Evolutionary conservation across 2,113 vertebrate genomes (phyloP).

Genomic region (Uria aalge): DNA sequence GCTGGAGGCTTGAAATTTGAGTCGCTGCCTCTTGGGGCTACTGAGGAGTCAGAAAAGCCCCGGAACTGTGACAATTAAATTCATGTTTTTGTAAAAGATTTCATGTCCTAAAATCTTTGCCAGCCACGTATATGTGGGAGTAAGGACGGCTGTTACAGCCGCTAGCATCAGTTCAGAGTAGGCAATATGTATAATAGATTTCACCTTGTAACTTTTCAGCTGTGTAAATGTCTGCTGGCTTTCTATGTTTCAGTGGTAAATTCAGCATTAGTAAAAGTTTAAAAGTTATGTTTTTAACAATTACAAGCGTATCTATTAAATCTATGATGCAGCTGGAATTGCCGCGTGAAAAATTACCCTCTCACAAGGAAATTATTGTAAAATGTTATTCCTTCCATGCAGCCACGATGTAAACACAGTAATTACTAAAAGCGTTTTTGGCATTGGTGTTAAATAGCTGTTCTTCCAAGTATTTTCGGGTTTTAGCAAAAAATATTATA

Average conservation of each 20-base stretch:
- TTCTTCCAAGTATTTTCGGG: not conserved
- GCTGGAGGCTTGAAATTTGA: not conserved
- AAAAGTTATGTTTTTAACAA: not conserved
- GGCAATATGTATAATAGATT: not conserved
- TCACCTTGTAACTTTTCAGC: not conserved
- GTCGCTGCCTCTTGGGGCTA: not conserved
- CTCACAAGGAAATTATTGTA: not conserved
- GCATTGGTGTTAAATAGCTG: not conserved
- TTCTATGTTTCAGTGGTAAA: not conserved
- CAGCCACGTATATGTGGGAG: fast-evolving
- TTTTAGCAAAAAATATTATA: not conserved
- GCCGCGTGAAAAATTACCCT: not conserved
- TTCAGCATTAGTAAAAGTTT: not conserved
- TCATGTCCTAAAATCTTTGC: not conserved
- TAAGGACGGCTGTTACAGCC: not conserved
- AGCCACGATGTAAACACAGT: not conserved
- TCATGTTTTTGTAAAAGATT: not conserved
- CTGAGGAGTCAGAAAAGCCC: not conserved
- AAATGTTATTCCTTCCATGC: not conserved
- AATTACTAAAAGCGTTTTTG: not conserved
- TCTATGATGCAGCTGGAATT: not conserved
- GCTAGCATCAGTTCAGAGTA: not conserved
- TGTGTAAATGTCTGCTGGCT: not conserved
- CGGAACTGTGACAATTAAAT: not conserved
- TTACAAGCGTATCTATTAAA: not conserved